Percentiles rank a stretch among this genome's conserved stretches.
phyloP scores from a whole-genome alignment of 2,888 invertebrate genomes.

The Lasioglossum vierecki region DNA sequence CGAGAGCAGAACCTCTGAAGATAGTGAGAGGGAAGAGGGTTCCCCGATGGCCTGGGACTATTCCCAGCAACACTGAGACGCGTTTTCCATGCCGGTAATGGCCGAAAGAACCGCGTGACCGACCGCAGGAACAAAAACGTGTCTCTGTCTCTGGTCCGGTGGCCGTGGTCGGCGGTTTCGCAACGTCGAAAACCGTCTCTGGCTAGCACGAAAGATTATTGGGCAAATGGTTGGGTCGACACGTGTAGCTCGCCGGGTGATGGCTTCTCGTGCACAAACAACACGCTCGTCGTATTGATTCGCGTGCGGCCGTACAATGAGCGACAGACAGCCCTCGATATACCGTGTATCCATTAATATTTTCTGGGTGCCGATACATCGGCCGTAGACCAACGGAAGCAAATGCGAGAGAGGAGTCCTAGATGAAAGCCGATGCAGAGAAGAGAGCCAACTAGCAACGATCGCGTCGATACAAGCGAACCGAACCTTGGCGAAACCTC shows the following conservation, averaged over 20 bases:
- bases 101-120: conserved; percentile 20
- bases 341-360: conserved; percentile 73
- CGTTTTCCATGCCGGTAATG: conserved; percentile 31
- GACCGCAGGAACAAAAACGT: conserved; percentile 40
- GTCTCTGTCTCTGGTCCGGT: background rate
- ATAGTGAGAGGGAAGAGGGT: background rate
- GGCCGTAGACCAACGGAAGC: background rate
- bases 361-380: conserved; percentile 59
- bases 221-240: conserved; percentile 51
- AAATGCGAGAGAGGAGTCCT: background rate
- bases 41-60: background rate
- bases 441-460: background rate
- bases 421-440: conserved; percentile 1
- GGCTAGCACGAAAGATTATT: conserved; percentile 59
- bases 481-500: background rate
- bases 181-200: conserved; percentile 56
- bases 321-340: conserved; percentile 61
- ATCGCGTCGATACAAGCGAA: background rate
- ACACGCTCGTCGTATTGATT: conserved; percentile 71
- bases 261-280: conserved; percentile 26
- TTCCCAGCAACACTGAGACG: conserved; percentile 7
- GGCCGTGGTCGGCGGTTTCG: conserved; percentile 48
- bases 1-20: background rate
- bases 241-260: conserved; percentile 22
- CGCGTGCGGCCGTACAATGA: conserved; percentile 72